Evolutionary conservation across 2,797 vertebrate genomes (phyloP).

Genomic region (Gallinago nigripennis): DNA sequence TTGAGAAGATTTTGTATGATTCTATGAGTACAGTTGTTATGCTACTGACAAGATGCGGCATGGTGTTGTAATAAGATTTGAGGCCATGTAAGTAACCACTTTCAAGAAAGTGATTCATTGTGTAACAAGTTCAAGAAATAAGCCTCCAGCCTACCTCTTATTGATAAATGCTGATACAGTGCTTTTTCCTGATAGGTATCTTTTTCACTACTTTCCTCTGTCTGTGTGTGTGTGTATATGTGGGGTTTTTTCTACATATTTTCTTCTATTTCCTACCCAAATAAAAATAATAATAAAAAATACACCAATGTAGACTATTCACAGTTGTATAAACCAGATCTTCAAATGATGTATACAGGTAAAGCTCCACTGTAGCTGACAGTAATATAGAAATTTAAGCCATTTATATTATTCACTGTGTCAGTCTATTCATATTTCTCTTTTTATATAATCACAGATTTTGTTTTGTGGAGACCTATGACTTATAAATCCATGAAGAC

Average conservation of each 20-base stretch:
- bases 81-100: not conserved
- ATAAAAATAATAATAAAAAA: not conserved
- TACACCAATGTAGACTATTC: not conserved
- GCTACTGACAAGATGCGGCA: not conserved
- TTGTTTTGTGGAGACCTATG: not conserved
- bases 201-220: not conserved
- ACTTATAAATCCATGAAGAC: not conserved
- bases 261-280: not conserved
- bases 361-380: not conserved
- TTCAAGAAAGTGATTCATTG: not conserved
- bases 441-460: not conserved
- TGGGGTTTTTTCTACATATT: not conserved
- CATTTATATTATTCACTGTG: not conserved
- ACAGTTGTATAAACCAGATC: not conserved
- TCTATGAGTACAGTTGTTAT: not conserved
- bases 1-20: not conserved
- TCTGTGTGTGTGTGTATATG: rapidly evolving
- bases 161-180: not conserved
- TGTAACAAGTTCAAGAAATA: not conserved
- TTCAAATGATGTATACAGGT: not conserved
- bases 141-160: not conserved
- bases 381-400: not conserved
- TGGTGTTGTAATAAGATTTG: not conserved
- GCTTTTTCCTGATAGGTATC: not conserved
- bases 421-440: not conserved